phyloP scores from a whole-genome alignment of 1,140 invertebrate species.

The Ceratina calcarata region DNA sequence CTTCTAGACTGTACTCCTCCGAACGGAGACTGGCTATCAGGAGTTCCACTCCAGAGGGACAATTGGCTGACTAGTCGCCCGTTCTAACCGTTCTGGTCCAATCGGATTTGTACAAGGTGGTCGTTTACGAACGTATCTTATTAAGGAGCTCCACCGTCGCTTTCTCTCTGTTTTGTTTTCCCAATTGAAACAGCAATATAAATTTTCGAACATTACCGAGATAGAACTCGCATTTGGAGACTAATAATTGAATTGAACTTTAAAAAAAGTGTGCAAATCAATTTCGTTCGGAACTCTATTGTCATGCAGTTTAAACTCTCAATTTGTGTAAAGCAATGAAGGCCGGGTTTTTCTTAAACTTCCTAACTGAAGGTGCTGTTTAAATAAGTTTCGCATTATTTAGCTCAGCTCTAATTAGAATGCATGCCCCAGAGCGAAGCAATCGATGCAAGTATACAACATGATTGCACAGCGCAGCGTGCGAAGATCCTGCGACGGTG shows the following conservation, averaged over 20 bases:
- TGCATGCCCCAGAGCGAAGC: neutral
- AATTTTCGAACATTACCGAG: neutral
- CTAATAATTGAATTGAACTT: neutral
- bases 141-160: neutral
- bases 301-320: too few species aligned
- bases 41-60: conserved; percentile 58
- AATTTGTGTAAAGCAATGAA: too few species aligned
- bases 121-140: conserved; percentile 14
- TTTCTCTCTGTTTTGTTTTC: neutral
- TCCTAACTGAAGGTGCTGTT: neutral
- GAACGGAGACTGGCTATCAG: conserved; percentile 54
- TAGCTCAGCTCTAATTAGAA: neutral
- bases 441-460: conserved; percentile 17
- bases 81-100: conserved; percentile 47
- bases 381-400: neutral
- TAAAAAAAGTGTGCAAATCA: too few species aligned
- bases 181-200: neutral
- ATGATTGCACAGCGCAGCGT: conserved; percentile 13
- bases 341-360: too few species aligned
- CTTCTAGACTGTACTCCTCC: conserved; percentile 44
- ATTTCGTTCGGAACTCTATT: too few species aligned
- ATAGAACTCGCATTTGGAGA: neutral
- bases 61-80: conserved; percentile 55
- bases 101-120: conserved; percentile 36
- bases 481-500: conserved; percentile 35